These are phyloP conservation scores for Sesia bembeciformis DNA, from an alignment of 2,888 invertebrate genomes.

Conservation along the genomic window DNA sequence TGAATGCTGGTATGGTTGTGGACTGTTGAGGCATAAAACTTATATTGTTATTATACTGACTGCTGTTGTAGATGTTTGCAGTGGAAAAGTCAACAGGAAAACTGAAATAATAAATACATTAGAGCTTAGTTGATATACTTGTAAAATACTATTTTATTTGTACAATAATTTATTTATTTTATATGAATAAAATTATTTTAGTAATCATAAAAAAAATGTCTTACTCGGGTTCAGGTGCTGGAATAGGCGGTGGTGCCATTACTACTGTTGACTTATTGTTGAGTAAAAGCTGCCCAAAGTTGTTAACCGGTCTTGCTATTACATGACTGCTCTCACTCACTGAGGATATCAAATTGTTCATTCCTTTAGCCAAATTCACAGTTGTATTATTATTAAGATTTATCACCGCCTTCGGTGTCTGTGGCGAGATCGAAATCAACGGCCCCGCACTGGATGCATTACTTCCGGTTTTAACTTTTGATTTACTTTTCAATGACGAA, in stretches of 20 bases:
- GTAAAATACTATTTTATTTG: too few species aligned
- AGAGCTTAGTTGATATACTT: too few species aligned
- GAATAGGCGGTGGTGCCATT: constrained; percentile 12
- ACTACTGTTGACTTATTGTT: constrained; percentile 13
- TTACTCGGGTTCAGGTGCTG: constrained; percentile 56
- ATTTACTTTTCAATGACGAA: constrained; percentile 38
- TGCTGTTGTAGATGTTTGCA: constrained; percentile 81
- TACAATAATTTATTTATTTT: too few species aligned
- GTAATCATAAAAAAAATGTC: constrained; percentile 8
- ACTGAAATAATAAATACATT: constrained; percentile 34
- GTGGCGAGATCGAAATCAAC: constrained; percentile 56
- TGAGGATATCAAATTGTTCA: constrained; percentile 35
- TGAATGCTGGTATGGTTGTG: constrained; percentile 50
- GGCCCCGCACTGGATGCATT: constrained; percentile 30
- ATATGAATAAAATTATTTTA: neutral
- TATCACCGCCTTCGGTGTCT: constrained; percentile 25
- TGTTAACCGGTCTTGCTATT: constrained; percentile 47
- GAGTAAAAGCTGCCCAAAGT: constrained; percentile 33
- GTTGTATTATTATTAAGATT: constrained; percentile 35
- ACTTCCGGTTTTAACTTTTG: constrained; percentile 43
- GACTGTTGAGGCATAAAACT: constrained; percentile 43
- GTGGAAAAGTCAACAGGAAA: constrained; percentile 83
- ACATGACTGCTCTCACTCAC: constrained; percentile 33
- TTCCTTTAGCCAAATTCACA: constrained; percentile 39
- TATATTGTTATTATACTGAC: constrained; percentile 52